Evolutionary conservation across 2,113 vertebrate genomes (phyloP), one percentile per base, ranked within the genome.

Genomic region (Semicossyphus pulcher): DNA sequence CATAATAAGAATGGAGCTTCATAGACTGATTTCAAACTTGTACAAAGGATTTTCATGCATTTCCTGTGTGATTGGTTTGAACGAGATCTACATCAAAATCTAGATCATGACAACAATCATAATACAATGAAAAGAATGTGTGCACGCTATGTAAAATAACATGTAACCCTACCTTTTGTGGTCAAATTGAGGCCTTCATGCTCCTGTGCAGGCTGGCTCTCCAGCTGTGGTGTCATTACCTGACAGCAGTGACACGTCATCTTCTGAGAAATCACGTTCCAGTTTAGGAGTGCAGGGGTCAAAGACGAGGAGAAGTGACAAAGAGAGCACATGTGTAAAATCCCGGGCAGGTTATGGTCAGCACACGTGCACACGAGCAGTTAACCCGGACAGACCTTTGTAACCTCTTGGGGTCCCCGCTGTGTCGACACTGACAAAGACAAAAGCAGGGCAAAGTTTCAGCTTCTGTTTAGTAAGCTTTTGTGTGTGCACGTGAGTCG

Each of bases 371-470:
- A 25, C 4, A 32, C 3, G 16, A 59, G 34, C 34, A 29, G 34
- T 23, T 41, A 26, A 54, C 44, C 37, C 14, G 10, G 11, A 31
- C 16, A 34, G 48, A 80, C 64, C 60, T 87, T 77, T 82, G 75
- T 29, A 70, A 56, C 23, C 31, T 31, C 12, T 10, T 44, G 0
- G 15, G 39, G 2, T 41, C 32, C 31, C 23, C 26, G 53, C 10
- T 41, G 21, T 41, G 61, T 29, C 7, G 3, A 57, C 31, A 36
- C 5, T 58, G 39, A 53, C 45, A 34, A 49, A 37, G 23, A 37
- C 41, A 21, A 14, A 8, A 0, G 0, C 18, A 45, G 72, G 61
- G 26, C 66, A 72, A 76, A 76, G 69, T 64, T 52, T 60, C 2
- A 32, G 10, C 5, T 42, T 16, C 16, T 28, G 4, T 42, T 57